These are phyloP conservation scores for Hermatobates lingyangjiaoensis DNA, from an alignment of 1,140 invertebrate species.

Conservation along the genomic window DNA sequence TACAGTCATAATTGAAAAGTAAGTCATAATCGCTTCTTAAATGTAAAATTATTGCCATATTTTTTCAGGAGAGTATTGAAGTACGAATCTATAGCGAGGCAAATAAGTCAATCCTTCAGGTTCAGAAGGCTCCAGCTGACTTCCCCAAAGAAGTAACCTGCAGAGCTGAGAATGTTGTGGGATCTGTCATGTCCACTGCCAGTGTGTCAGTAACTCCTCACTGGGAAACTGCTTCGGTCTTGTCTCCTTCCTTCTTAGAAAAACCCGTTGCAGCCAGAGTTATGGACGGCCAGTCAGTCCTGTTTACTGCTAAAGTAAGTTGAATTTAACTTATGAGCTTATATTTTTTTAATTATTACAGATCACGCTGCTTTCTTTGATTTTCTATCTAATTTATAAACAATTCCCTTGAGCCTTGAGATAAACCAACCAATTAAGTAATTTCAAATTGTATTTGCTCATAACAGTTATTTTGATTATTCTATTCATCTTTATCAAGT, in stretches of 20 bases:
- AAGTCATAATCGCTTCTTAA: no score
- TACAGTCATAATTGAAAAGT: no score
- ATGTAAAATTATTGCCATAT: no score
- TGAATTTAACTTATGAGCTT: no score
- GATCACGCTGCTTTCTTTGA: no score
- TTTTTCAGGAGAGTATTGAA: conserved; percentile 36
- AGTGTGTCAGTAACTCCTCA: conserved; percentile 45
- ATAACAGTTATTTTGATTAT: no score
- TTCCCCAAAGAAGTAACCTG: conserved; percentile 65
- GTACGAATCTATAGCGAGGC: conserved; percentile 49
- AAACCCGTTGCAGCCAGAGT: conserved; percentile 51
- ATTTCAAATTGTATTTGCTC: no score
- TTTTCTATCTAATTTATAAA: no score
- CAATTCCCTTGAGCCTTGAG: neutral
- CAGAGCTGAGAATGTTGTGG: conserved; percentile 69
- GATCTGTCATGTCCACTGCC: conserved; percentile 65
- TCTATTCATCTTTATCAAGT: no score
- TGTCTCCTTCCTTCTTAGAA: conserved; percentile 54
- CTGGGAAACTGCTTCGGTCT: conserved; percentile 35
- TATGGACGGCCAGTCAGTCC: conserved; percentile 82
- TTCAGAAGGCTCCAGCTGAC: conserved; percentile 52
- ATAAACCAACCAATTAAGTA: neutral
- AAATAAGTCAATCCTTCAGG: conserved; percentile 62
- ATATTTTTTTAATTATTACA: no score
- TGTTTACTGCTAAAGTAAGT: conserved; percentile 50